phyloP scores from a whole-genome alignment of 2,797 vertebrate species.

The Rhabdomys pumilio region DNA sequence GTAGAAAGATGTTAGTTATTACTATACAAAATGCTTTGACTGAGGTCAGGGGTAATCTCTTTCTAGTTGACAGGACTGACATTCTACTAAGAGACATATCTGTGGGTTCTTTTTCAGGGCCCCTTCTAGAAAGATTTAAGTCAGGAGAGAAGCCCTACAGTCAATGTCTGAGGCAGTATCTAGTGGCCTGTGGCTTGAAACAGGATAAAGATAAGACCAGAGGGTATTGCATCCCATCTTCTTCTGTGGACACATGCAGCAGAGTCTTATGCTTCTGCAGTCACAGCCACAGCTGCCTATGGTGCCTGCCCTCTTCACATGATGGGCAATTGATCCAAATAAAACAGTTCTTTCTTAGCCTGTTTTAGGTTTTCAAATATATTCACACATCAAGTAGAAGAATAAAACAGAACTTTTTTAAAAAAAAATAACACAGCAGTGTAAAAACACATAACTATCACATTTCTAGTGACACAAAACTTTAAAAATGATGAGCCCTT shows the following conservation, averaged over 20 bases:
- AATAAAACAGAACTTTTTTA: background rate
- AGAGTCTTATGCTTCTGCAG: background rate
- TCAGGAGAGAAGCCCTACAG: background rate
- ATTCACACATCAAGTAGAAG: background rate
- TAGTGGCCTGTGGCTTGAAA: background rate
- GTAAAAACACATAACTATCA: slow-evolving; percentile 47
- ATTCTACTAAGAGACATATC: background rate
- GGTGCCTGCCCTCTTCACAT: background rate
- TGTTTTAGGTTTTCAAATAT: background rate
- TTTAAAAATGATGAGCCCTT: slow-evolving; percentile 41
- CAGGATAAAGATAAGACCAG: background rate
- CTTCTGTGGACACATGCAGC: background rate
- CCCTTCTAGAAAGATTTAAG: background rate
- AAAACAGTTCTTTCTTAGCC: background rate
- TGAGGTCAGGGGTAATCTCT: background rate
- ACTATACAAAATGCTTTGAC: slow-evolving; percentile 1
- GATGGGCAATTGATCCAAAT: background rate
- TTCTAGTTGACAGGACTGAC: background rate
- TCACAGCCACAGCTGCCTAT: no score
- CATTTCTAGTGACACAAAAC: slow-evolving; percentile 46
- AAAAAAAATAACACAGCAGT: background rate
- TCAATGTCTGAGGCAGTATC: background rate
- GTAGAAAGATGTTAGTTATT: background rate
- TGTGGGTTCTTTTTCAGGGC: background rate
- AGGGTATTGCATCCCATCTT: background rate